Evolutionary conservation across 1,140 invertebrate species (phyloP), one percentile per base, ranked within the genome.

Genomic region (Ceratoteleas bidentatus): DNA sequence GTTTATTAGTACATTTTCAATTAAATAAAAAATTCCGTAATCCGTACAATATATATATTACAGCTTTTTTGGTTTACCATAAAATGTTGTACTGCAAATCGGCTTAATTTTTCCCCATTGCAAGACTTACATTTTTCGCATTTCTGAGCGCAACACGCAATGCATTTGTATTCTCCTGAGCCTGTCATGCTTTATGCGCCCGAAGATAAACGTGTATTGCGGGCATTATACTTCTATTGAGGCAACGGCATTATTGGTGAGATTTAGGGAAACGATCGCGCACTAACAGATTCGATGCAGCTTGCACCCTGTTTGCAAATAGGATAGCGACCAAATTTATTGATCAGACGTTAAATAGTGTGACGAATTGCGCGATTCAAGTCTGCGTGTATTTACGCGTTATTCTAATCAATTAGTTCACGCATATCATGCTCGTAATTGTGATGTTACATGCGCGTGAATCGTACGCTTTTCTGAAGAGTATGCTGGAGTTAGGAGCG

Each of bases 231-330:
- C 87, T 84, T 85, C 84, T 80, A 88, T 88, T 87, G 86, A 87
- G 75, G 87, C 85, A 89, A 85, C 88, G 88, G 84, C 85, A 90
- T 90, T 90, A 91, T 89, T 89, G 88, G 87, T 73, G 86, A 89
- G 87, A 90, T 90, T 91, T 90, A 83, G 89, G 89, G 89, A 89
- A 90, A 91, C 85, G 84, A 86, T 84, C 83, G 77, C 81, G 83
- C 87, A 76, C 86, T 87, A 90, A 89, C 88, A 88, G 89, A 91
- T 91, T 91, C 88, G 89, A 87, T 83, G 88, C 90, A 90, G 89
- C 89, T 91, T 91, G 89, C 87, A 61, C 64, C 84, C 75, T 90
- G 89, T 91, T 91, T 90, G 89, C 89, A 91, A 91, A 90, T 91
- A 91, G 88, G 85, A 85, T 87, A 79, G 74, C 86, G 87, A 85